Conservation (phyloP, 1,140 invertebrate genomes). For the Luehdorfia chinensis region DNA sequence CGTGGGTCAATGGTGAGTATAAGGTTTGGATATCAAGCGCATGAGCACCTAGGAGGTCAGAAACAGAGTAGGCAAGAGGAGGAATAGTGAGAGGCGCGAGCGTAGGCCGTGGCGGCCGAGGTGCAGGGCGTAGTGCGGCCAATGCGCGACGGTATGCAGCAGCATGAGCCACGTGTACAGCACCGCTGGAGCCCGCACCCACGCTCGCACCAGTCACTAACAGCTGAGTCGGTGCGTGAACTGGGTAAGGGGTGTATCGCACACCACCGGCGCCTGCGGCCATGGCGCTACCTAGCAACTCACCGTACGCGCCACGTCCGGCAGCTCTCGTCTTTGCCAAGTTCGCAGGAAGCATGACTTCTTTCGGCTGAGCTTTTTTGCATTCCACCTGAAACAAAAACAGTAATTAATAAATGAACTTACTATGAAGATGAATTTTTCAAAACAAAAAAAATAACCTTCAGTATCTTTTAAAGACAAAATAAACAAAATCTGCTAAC, state of each 20-base stretch:
- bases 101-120: constrained; percentile 56
- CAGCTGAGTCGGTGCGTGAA: constrained; percentile 79
- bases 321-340: constrained; percentile 94
- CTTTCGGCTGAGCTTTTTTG: constrained; percentile 99
- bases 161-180: constrained; percentile 35
- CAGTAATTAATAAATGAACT: background rate
- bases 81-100: constrained; percentile 61
- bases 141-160: constrained; percentile 66
- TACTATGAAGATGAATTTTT: constrained; percentile 7
- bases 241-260: constrained; percentile 80
- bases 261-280: constrained; percentile 77
- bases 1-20: constrained; percentile 65
- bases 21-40: constrained; percentile 69
- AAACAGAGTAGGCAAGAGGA: constrained; percentile 67
- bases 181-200: constrained; percentile 58
- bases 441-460: too few relatives aligned
- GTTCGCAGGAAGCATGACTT: constrained; percentile 98
- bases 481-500: too few relatives aligned
- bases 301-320: constrained; percentile 95
- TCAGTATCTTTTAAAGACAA: too few relatives aligned
- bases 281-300: constrained; percentile 91
- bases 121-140: constrained; percentile 66
- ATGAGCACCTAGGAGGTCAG: constrained; percentile 67
- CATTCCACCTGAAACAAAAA: constrained; percentile 95
- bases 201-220: constrained; percentile 74